Evolutionary conservation across 35 echinoderm and acorn worm species (phyloP).

Genomic region (Apostichopus parvimensis): DNA sequence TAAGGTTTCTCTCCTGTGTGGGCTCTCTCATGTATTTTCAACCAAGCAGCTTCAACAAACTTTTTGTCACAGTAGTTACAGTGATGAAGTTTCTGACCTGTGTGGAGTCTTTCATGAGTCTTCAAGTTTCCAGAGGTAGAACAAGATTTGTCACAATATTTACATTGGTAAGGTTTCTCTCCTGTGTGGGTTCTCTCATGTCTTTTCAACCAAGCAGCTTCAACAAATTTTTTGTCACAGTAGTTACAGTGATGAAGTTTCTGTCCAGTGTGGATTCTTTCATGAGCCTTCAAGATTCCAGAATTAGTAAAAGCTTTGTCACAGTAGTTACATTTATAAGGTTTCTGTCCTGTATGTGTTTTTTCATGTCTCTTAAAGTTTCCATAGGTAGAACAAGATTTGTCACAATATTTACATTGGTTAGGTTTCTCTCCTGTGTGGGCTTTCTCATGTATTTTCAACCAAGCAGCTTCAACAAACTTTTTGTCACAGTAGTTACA

Average conservation of each 20-base stretch:
- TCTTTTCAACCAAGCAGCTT: neutral
- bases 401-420: neutral
- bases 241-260: conserved; percentile 73
- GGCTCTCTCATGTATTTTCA: conserved; percentile 1
- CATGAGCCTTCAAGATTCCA: conserved; percentile 43
- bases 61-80: conserved; percentile 19
- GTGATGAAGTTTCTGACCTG: neutral
- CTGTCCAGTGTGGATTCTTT: conserved; percentile 72
- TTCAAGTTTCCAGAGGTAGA: conserved; percentile 35
- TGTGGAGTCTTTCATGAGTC: conserved; percentile 70
- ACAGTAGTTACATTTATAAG: conserved; percentile 18
- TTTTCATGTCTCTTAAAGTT: neutral
- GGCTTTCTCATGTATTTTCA: neutral
- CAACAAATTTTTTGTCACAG: conserved; percentile 62
- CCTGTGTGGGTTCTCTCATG: conserved; percentile 10
- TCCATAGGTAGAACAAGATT: neutral
- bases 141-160: conserved; percentile 34
- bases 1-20: conserved; percentile 52
- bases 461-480: neutral
- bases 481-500: neutral
- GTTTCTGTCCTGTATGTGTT: conserved; percentile 28
- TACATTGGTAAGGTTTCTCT: conserved; percentile 52
- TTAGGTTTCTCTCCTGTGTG: neutral
- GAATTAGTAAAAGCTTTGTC: neutral
- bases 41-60: neutral